Conservation (phyloP, 2,113 vertebrate species). For the Chlamydotis undulata region DNA sequence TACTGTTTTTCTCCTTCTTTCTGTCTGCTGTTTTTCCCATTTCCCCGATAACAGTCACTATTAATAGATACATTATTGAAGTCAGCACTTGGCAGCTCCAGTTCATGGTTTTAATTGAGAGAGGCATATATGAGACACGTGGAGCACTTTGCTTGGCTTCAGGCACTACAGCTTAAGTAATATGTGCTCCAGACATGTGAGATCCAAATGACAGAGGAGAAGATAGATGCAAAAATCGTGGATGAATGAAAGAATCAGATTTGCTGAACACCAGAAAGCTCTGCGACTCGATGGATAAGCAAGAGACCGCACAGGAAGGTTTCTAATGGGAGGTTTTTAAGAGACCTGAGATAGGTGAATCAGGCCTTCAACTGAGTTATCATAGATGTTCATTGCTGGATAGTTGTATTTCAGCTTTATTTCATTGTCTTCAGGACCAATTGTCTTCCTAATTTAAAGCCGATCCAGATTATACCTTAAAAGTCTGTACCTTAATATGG, state of each 20-base stretch:
- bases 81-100: not conserved
- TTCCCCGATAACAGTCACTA: not conserved
- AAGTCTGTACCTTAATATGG: not conserved
- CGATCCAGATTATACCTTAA: not conserved
- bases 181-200: not conserved
- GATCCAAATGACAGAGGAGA: not conserved
- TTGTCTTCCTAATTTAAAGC: not conserved
- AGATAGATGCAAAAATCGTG: not conserved
- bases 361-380: not conserved
- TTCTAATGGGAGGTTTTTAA: not conserved
- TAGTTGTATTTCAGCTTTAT: not conserved
- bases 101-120: slow-evolving; percentile 4
- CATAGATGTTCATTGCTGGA: fast-evolving
- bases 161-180: not conserved
- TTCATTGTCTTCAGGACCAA: not conserved
- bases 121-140: not conserved
- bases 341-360: not conserved
- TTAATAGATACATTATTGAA: not conserved
- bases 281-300: not conserved
- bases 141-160: not conserved
- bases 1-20: not conserved
- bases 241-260: not conserved
- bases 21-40: not conserved
- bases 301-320: not conserved
- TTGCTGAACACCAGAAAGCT: not conserved